Percentiles rank a stretch among this genome's conserved stretches.
Evolutionary conservation across 2,797 vertebrate species (phyloP).

Genomic region (Erpetoichthys calabaricus): DNA sequence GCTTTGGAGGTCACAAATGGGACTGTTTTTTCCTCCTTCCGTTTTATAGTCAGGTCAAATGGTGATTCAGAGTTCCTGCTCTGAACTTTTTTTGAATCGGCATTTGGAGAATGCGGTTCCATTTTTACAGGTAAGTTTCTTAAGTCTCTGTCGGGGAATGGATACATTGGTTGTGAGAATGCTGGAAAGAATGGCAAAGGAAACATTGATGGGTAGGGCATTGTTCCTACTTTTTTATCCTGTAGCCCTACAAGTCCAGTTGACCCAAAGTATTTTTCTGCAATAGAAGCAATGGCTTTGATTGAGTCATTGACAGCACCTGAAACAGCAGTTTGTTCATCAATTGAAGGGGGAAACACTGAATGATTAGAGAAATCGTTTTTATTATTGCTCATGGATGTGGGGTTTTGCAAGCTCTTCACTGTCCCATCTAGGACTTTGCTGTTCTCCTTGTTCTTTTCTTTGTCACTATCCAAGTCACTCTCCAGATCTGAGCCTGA

Average conservation of each 20-base stretch:
- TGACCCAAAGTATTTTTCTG: conserved; percentile 98
- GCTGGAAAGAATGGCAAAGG: conserved; percentile 95
- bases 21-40: conserved; percentile 75
- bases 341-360: conserved; percentile 77
- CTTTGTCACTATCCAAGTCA: conserved; percentile 92
- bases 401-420: conserved; percentile 65
- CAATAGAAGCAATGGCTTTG: conserved; percentile 98
- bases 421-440: conserved; percentile 85
- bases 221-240: conserved; percentile 86
- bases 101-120: conserved; percentile 69
- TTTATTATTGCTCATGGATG: conserved; percentile 62
- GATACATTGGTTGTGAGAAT: conserved; percentile 92
- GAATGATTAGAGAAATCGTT: conserved; percentile 79
- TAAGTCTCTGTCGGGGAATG: conserved; percentile 86
- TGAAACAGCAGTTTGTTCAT: conserved; percentile 89
- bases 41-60: conserved; percentile 93
- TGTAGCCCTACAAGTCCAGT: conserved; percentile 88
- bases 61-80: conserved; percentile 76
- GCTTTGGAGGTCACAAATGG: conserved; percentile 60
- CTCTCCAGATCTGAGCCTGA: conserved; percentile 97
- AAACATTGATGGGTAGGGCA: conserved; percentile 97
- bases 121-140: conserved; percentile 70
- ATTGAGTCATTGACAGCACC: conserved; percentile 99
- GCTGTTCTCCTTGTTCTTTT: conserved; percentile 70
- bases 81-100: conserved; percentile 71